phyloP scores from a whole-genome alignment of 2,797 vertebrate species.

The Poeciliopsis presidionis region DNA sequence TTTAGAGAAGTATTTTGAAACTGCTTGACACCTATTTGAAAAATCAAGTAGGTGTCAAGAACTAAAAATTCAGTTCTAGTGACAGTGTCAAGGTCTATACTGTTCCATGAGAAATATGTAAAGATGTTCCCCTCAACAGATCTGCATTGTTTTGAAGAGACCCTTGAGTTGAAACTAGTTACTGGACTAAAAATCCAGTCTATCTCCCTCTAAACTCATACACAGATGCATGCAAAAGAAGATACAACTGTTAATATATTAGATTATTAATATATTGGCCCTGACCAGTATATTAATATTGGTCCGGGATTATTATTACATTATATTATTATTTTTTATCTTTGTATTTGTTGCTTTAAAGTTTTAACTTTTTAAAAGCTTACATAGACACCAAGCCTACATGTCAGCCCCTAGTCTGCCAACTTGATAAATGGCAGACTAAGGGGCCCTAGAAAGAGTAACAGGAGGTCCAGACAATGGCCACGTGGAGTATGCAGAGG shows the following conservation, averaged over 20 bases:
- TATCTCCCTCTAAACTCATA: background rate
- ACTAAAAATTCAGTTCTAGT: background rate
- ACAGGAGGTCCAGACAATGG: too few species aligned
- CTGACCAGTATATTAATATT: too few species aligned
- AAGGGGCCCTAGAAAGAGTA: too few species aligned
- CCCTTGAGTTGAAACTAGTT: background rate
- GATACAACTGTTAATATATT: too few species aligned
- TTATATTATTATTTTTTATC: background rate
- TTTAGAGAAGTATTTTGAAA: background rate
- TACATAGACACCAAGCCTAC: background rate
- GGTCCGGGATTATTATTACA: background rate
- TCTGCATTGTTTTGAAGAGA: background rate
- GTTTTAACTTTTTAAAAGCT: background rate
- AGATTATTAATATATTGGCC: too few species aligned
- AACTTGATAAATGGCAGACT: too few species aligned
- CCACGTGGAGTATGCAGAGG: too few species aligned
- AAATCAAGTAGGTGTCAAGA: too few species aligned
- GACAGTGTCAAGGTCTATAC: background rate
- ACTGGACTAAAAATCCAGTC: background rate
- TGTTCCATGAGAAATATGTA: background rate
- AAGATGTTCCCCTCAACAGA: background rate
- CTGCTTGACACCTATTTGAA: slow-evolving; percentile 2
- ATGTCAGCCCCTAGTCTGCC: background rate
- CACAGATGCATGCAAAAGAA: background rate
- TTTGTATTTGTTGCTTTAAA: background rate